phyloP scores from a whole-genome alignment of 2,113 vertebrate species.

The Hepsetus odoe region DNA sequence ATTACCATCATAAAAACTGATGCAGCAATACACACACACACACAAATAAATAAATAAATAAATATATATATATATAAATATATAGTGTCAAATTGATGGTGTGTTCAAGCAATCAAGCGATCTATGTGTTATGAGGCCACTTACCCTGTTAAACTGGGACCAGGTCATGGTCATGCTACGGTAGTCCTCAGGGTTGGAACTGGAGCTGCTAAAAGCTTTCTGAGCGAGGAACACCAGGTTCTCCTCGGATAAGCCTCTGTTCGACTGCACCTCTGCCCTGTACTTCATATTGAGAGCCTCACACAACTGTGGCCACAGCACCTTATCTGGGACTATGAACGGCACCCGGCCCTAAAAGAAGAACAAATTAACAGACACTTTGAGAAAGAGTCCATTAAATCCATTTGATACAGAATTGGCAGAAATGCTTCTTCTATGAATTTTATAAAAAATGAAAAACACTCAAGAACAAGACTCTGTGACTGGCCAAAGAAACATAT shows the following conservation, averaged over 20 bases:
- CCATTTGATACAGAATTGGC: too few species aligned
- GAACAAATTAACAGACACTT: too few species aligned
- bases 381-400: too few species aligned
- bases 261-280: conserved; percentile 95
- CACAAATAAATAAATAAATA: too few species aligned
- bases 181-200: conserved; percentile 88
- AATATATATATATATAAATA: too few species aligned
- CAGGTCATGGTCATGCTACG: conserved; percentile 92
- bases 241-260: conserved; percentile 89
- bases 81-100: too few species aligned
- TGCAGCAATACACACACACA: too few species aligned
- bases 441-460: too few species aligned
- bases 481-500: too few species aligned
- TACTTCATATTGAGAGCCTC: conserved; percentile 98
- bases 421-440: too few species aligned
- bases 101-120: not conserved
- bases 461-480: too few species aligned
- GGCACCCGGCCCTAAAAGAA: conserved; percentile 86
- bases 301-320: conserved; percentile 91
- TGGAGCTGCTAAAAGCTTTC: conserved; percentile 92
- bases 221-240: conserved; percentile 94
- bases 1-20: too few species aligned
- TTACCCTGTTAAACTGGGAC: conserved; percentile 96
- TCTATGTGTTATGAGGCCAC: not conserved
- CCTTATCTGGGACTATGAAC: conserved; percentile 92